Percentiles rank a stretch among this genome's conserved stretches.
Evolutionary conservation across 2,113 vertebrate genomes (phyloP).

Genomic region (Meleagris gallopavo): DNA sequence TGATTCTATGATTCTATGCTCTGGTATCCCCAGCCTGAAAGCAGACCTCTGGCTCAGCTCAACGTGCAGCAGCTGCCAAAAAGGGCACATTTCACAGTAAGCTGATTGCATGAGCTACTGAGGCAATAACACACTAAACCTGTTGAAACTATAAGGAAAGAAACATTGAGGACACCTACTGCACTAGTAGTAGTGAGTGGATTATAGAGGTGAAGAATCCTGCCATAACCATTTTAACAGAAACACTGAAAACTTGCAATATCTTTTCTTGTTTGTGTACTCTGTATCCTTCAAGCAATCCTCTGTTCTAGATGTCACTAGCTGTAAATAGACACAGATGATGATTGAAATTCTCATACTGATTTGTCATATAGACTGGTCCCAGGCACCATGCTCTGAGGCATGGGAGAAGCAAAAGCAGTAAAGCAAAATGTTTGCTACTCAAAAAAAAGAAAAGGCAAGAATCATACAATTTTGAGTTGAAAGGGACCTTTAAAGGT

Average conservation of each 20-base stretch:
- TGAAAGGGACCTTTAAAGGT: no score
- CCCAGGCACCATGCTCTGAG: background rate
- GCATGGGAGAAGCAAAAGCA: background rate
- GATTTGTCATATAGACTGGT: background rate
- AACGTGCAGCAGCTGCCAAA: background rate
- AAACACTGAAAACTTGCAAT: background rate
- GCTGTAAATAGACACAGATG: background rate
- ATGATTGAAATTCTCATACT: background rate
- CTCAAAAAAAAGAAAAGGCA: background rate
- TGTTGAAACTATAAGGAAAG: background rate
- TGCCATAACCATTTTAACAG: background rate
- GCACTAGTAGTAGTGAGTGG: background rate
- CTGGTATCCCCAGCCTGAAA: background rate
- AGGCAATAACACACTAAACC: background rate
- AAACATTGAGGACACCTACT: background rate
- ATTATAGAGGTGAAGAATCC: background rate
- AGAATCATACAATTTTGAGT: no score
- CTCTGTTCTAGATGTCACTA: background rate
- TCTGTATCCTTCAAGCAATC: background rate
- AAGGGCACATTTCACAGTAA: background rate
- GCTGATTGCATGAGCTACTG: background rate
- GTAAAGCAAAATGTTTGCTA: background rate
- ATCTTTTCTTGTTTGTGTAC: background rate
- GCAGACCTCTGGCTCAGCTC: background rate
- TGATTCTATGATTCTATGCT: no score